Evolutionary conservation across 2,888 invertebrate genomes (phyloP).

Genomic region (Trissolcus japonicus): DNA sequence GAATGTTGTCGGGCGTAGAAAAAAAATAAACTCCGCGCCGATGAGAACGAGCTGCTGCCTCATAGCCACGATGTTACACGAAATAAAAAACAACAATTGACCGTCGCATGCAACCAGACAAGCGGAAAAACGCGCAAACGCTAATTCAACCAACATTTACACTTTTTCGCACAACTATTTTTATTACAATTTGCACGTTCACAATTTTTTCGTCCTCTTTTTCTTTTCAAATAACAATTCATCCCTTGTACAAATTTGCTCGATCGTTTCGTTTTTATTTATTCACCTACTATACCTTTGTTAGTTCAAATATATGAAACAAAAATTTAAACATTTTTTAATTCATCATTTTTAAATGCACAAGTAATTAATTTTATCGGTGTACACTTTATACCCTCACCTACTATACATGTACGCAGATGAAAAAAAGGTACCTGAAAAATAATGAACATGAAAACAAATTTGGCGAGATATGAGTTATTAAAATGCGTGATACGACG

Average conservation of each 20-base stretch:
- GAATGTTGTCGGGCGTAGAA: slow-evolving; percentile 59
- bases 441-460: slow-evolving; percentile 7
- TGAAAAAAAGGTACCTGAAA: slow-evolving; percentile 3
- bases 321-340: too few species aligned
- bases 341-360: too few species aligned
- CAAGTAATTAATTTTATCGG: too few species aligned
- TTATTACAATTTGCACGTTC: not conserved
- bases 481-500: slow-evolving; percentile 44
- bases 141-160: slow-evolving; percentile 29
- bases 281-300: too few species aligned
- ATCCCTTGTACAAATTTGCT: not conserved
- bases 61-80: slow-evolving; percentile 51
- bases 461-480: slow-evolving; percentile 33
- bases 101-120: slow-evolving; percentile 11
- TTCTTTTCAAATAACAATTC: not conserved
- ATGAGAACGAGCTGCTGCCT: slow-evolving; percentile 44
- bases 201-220: not conserved
- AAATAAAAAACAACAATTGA: slow-evolving; percentile 41
- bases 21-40: slow-evolving; percentile 58
- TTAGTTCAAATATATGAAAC: too few species aligned
- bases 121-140: slow-evolving; percentile 14
- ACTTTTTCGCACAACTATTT: not conserved
- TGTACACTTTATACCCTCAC: too few species aligned
- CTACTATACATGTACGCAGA: too few species aligned
- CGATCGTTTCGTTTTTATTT: too few species aligned